Conservation (phyloP, 1,140 invertebrate species). For the Orchesella cincta region DNA sequence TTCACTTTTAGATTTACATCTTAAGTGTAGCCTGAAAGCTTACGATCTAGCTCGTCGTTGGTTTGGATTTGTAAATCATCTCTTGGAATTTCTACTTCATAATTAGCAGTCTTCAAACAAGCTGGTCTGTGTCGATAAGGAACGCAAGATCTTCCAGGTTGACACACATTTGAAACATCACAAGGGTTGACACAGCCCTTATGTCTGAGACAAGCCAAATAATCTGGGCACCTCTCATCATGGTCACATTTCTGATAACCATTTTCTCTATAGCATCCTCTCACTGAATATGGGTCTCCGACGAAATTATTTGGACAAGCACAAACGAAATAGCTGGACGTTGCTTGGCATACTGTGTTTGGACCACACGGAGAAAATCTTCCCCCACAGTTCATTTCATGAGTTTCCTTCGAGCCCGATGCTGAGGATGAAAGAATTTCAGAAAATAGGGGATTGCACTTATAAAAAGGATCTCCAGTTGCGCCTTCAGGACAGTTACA, state of each 20-base stretch:
- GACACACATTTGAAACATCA: neutral
- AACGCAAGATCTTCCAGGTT: neutral
- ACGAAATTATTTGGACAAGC: neutral
- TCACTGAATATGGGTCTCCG: neutral
- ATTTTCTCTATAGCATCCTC: neutral
- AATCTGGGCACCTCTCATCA: neutral
- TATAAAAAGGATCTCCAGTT: constrained; percentile 52
- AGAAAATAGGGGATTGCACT: constrained; percentile 39
- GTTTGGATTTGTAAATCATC: neutral
- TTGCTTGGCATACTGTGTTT: constrained; percentile 59
- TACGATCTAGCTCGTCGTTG: neutral
- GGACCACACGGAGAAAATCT: constrained; percentile 59
- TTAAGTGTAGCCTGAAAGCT: too few species aligned
- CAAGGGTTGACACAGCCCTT: constrained; percentile 18
- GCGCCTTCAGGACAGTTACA: constrained; percentile 57
- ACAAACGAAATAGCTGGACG: neutral
- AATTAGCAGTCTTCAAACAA: neutral
- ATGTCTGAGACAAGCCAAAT: neutral
- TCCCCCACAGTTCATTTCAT: neutral
- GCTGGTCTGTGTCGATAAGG: neutral
- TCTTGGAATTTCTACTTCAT: neutral
- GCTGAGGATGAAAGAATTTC: neutral
- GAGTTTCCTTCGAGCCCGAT: neutral
- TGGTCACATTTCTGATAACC: neutral
- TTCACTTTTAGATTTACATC: too few species aligned